Base-by-base conservation (phyloP, 2,113 vertebrate species). In the Microtus pennsylvanicus region DNA sequence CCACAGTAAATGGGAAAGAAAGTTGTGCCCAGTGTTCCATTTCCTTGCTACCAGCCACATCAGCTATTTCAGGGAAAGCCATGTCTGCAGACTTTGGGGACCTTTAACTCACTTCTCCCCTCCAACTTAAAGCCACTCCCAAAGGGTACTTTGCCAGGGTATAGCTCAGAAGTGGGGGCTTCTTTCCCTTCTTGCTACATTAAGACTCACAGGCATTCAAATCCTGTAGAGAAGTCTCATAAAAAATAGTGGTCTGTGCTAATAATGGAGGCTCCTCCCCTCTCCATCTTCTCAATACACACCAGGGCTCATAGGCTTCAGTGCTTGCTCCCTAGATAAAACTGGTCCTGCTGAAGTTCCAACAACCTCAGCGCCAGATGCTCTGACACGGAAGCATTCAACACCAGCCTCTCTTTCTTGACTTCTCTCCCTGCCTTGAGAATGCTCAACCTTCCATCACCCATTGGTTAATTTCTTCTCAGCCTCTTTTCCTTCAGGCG, bases 321-420 rank as follows among this genome's bases (percentile, higher is more conserved):
- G 22, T 47, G 24, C 24, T 28, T 12, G 47, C 38, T 78, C n/a
- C 22, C 17, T 8, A 17, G 16, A 24, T 58, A 17, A 70, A 21
- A 1, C 22, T 30, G 55, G 10, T 45, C 52, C 26, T 4, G 7
- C 7, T 30, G 7, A 50, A 6, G 7, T 35, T 38, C 78, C 38
- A 33, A 8, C 33, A 12, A 30, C 14, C n/a, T 65, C 5, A 2
- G 10, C 3, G 30, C 17, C 30, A 30, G 0, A 0, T 0, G 1
- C 38, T 33, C 2, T 26, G 11, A 67, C 24, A 76, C 9, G 14
- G 2, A 1, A 45, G 9, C 0, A 3, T n/a, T 67, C 78, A 45
- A 9, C 13, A 5, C 4, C 2, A 30, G 52, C 26, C 21, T 82
- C 61, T 63, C 72, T 70, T 65, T 63, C 72, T 30, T 50, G 35